Evolutionary conservation across 2,888 invertebrate genomes (phyloP), one percentile per base, ranked within the genome.

Genomic region (Acronicta aceris): DNA sequence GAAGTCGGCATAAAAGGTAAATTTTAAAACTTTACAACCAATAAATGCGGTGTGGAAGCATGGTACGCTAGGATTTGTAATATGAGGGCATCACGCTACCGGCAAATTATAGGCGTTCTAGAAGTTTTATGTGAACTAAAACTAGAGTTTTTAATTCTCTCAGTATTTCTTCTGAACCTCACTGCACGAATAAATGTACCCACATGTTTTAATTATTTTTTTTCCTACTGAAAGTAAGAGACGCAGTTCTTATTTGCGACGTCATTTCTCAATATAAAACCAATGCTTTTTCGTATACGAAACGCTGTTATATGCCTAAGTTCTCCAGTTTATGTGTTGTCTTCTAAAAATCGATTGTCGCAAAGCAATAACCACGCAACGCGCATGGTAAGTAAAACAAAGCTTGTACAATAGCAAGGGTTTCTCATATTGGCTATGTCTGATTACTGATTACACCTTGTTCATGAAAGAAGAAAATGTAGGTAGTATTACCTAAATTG

Each of bases 1-100:
- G 90, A 89, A 62, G 77, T 77, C 65, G 86, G 80, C 55, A 85
- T 82, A 33, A 90, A 88, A 88, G 92, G 93, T 93, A 81, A 70
- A 77, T 81, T 68, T 68, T 72, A 38, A 30, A 63, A 42, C 49
- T 58, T 59, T 57, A 54, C 59, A 57, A 61, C 51, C 64, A 60
- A 60, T 63, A 65, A 65, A 68, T 57, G 48, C 52, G 54, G 64
- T 38, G 45, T 66, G 74, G 54, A 78, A 80, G 80, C 78, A 49
- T 80, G 81, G 72, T 75, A 47, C 40, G 53, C 53, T 51, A 36
- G 36, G 51, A 63, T 56, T 64, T 51, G 27, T 59, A 65, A 59
- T 72, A 74, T 72, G 72, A 58, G 74, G 54, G 38, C 42, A 70
- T 70, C 75, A 76, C 65, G 64, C 75, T 57, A 60, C 76, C 78